Evolutionary conservation across 2,888 invertebrate genomes (phyloP).

Genomic region (Mechanitis messenoides): DNA sequence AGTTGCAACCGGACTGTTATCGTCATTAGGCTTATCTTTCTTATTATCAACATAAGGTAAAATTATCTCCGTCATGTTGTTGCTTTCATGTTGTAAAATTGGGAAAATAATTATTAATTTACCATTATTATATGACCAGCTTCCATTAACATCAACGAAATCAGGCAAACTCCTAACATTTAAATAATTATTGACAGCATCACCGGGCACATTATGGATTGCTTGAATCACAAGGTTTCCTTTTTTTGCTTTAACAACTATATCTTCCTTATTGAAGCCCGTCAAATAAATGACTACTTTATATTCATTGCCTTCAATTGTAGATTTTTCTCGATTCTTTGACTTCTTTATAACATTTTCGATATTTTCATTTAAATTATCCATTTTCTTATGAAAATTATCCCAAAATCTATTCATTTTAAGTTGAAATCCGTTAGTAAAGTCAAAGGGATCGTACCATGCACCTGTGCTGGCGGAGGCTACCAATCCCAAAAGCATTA

Average conservation of each 20-base stretch:
- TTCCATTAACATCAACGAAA: not conserved
- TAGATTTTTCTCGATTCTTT: not conserved
- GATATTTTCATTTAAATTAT: not conserved
- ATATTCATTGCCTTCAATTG: not conserved
- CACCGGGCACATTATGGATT: not conserved
- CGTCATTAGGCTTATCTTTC: no score
- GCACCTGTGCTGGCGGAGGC: no score
- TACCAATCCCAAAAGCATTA: no score
- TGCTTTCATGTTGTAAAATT: no score
- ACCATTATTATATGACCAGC: not conserved
- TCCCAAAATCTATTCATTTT: not conserved
- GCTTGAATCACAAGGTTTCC: not conserved
- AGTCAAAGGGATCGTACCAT: no score
- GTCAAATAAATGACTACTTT: not conserved
- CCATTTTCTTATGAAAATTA: not conserved
- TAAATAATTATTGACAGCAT: not conserved
- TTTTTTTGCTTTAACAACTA: not conserved
- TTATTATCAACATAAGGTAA: no score
- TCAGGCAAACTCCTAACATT: not conserved
- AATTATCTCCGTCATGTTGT: no score
- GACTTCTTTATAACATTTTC: not conserved
- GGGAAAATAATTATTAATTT: not conserved
- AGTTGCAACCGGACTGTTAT: no score
- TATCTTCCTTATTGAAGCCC: not conserved
- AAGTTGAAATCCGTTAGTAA: not conserved